phyloP scores from a whole-genome alignment of 64 coral and sea anemone species.

The Hydrozoanthus tunicans region DNA sequence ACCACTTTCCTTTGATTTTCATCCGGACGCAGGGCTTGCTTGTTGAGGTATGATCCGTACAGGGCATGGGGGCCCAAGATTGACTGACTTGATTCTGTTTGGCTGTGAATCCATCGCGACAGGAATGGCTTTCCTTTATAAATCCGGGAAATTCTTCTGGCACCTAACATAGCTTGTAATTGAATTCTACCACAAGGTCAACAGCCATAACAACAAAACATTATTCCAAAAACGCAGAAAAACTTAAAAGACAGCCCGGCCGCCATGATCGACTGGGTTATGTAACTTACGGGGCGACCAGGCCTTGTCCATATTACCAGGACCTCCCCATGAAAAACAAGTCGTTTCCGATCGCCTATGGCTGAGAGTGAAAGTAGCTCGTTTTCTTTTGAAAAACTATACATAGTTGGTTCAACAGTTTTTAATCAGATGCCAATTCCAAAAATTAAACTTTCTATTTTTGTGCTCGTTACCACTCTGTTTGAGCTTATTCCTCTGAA shows the following conservation, averaged over 20 bases:
- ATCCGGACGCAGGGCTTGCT: neutral
- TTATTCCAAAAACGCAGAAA: neutral
- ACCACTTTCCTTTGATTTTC: conserved; percentile 16
- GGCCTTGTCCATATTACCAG: neutral
- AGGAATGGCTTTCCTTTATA: conserved; percentile 4
- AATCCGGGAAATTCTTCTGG: neutral
- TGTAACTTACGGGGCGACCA: neutral
- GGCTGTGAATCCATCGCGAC: neutral
- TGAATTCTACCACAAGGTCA: neutral
- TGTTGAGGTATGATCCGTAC: neutral
- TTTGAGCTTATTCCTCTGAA: no score
- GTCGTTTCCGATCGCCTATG: no score
- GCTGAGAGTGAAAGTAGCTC: no score
- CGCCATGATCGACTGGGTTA: neutral
- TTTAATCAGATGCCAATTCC: no score
- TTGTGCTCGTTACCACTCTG: no score
- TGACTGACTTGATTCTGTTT: neutral
- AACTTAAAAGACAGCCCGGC: neutral
- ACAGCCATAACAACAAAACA: neutral
- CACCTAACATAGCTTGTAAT: neutral
- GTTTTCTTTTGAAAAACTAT: no score
- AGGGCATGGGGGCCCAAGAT: neutral
- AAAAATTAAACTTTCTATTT: no score
- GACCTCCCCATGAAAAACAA: no score
- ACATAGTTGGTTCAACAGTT: no score